phyloP scores from a whole-genome alignment of 2,797 vertebrate species.

The Aselliscus stoliczkanus region DNA sequence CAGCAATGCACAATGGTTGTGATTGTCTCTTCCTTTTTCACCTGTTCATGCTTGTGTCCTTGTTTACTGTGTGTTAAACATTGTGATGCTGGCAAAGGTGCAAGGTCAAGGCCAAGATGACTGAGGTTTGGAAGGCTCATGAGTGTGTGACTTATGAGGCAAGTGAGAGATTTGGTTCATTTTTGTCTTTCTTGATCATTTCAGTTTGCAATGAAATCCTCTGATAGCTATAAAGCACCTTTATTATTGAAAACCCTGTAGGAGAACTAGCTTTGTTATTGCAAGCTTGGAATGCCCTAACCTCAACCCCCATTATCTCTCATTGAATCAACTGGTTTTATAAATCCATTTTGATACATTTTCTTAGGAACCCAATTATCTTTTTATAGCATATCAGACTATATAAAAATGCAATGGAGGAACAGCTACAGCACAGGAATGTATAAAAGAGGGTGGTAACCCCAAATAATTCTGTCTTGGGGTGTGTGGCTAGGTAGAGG shows the following conservation, averaged over 20 bases:
- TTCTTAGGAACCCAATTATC: slow-evolving; percentile 48
- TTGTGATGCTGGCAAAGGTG: not conserved
- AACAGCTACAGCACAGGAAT: not conserved
- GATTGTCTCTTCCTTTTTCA: not conserved
- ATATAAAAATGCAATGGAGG: not conserved
- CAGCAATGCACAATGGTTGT: too few species aligned
- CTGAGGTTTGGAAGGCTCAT: not conserved
- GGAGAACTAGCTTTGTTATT: not conserved
- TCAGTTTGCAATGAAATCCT: not conserved
- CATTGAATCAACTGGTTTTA: slow-evolving; percentile 16
- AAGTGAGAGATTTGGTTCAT: not conserved
- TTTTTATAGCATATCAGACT: not conserved
- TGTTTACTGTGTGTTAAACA: not conserved
- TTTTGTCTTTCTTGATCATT: slow-evolving; percentile 34
- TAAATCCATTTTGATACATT: slow-evolving; percentile 58
- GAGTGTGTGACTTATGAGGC: not conserved
- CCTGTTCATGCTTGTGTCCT: not conserved
- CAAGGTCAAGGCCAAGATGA: not conserved
- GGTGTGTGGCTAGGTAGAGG: not conserved
- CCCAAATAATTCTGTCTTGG: slow-evolving; percentile 14
- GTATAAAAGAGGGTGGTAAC: not conserved
- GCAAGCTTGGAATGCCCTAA: not conserved
- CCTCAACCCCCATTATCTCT: slow-evolving; percentile 18
- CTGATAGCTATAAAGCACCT: not conserved
- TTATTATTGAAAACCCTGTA: slow-evolving; percentile 15